phyloP scores from a whole-genome alignment of 2,888 invertebrate genomes.

The Protonemura montana region DNA sequence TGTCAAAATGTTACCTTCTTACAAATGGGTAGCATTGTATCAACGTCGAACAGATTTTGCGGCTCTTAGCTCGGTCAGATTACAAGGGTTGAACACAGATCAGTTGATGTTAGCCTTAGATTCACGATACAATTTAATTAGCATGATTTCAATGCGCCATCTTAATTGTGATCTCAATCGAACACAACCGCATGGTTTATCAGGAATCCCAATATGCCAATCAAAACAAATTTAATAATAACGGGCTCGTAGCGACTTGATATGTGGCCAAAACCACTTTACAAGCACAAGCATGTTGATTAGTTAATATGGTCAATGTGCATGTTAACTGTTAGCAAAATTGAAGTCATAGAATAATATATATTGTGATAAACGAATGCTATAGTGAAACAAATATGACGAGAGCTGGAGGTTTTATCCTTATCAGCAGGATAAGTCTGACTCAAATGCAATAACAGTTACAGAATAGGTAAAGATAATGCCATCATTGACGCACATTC shows the following conservation, averaged over 20 bases:
- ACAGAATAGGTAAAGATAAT: not conserved
- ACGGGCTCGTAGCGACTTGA: not conserved
- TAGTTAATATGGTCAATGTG: not conserved
- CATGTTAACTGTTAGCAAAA: not conserved
- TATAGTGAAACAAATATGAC: not conserved
- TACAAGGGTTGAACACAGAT: not conserved
- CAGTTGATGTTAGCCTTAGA: not conserved
- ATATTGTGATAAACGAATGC: not conserved
- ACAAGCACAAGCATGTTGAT: not conserved
- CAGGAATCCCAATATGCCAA: not conserved
- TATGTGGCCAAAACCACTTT: not conserved
- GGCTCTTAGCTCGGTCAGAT: not conserved
- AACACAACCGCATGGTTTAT: not conserved
- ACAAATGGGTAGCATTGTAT: not conserved
- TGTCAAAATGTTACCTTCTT: not conserved
- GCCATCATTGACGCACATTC: not conserved
- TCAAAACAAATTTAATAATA: constrained; percentile 12
- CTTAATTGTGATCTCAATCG: not conserved
- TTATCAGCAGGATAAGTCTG: not conserved
- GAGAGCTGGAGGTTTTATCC: not conserved
- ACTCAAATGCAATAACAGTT: not conserved
- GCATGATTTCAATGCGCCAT: not conserved
- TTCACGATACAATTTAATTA: not conserved
- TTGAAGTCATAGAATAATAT: not conserved
- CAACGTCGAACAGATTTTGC: not conserved